A percentile compares a stretch with the other conserved stretches of the same genome.
Conservation (phyloP, 2,888 invertebrate species). For the Tuta absoluta region DNA sequence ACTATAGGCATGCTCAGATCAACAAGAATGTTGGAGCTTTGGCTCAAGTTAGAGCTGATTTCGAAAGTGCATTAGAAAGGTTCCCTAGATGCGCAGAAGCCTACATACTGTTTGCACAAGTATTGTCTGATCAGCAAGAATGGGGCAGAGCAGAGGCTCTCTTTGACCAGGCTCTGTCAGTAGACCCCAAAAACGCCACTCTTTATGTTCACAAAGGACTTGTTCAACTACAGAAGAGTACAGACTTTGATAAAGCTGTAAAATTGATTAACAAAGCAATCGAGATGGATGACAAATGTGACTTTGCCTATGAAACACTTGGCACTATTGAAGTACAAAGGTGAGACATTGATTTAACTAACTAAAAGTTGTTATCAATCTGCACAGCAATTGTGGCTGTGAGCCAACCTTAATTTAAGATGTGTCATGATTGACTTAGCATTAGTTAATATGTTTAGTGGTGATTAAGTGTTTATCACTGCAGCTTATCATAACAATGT, state of each 20-base stretch:
- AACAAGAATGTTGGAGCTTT: constrained; percentile 83
- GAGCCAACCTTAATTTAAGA: constrained; percentile 38
- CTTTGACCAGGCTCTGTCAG: constrained; percentile 89
- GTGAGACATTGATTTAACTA: constrained; percentile 65
- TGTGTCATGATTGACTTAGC: constrained; percentile 24
- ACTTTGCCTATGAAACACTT: constrained; percentile 96
- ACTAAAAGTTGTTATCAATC: constrained; percentile 22
- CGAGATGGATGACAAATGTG: constrained; percentile 94
- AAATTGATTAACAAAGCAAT: constrained; percentile 90
- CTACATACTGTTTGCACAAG: constrained; percentile 94
- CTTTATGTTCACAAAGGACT: constrained; percentile 93
- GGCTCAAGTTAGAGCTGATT: constrained; percentile 85
- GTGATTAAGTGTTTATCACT: constrained; percentile 19
- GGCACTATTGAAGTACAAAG: constrained; percentile 97
- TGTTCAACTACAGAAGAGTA: constrained; percentile 91
- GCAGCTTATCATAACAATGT: constrained; percentile 21
- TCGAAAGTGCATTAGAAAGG: constrained; percentile 87
- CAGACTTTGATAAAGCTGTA: constrained; percentile 89
- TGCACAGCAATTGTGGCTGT: constrained; percentile 32
- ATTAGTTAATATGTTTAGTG: constrained; percentile 23
- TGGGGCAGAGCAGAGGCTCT: constrained; percentile 91
- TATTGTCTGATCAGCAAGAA: constrained; percentile 91
- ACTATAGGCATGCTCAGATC: constrained; percentile 87
- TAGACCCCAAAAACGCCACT: constrained; percentile 92
- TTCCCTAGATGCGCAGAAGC: constrained; percentile 94